Base-by-base conservation (phyloP, 1,140 invertebrate genomes). In the Bombus turneri region DNA sequence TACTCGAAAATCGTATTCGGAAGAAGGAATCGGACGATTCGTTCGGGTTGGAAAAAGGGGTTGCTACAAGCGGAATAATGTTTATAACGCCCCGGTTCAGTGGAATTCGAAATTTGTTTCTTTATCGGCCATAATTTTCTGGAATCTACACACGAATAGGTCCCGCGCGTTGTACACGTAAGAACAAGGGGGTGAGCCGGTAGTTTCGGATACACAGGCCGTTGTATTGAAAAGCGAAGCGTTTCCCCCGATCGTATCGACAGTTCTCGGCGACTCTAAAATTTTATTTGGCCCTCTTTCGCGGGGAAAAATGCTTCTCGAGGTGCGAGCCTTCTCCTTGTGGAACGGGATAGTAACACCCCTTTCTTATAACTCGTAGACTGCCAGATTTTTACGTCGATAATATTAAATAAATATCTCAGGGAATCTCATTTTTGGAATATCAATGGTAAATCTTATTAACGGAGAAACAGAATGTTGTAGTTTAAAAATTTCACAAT, bases 111-210 rank as follows among this genome's bases (percentile, higher is more conserved):
- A 95, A 95, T 95, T 95, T 94, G 94, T 95, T 94, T 94, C 94
- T 94, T 94, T 94, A 95, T 95, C 94, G 94, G 92, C 93, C 91
- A 95, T 95, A 95, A 95, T 95, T 95, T 94, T 94, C 86, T 89
- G 79, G 93, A 90, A 94, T 93, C 93, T 91, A 93, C 92, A 91
- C 93, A 91, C 91, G 91, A 93, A 94, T 94, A 93, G 93, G 92
- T 62, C 89, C 74, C 66, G 89, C 86, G 43, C 85, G 86, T 75
- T 90, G 85, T 81, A 83, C 85, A 86, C 75, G 76, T 69, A 62
- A 41, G 74, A 71, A 64, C n/a, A 66, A 80, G 53, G 78, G 83
- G 72, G 74, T 74, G 62, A 72, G 75, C 59, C 62, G 83, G 78
- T 85, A 87, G 69, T 88, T 83, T 91, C 75, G 85, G 62, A 64